Evolutionary conservation across 2,113 vertebrate genomes (phyloP), one percentile per base, ranked within the genome.

Genomic region (Stigmatopora argus): DNA sequence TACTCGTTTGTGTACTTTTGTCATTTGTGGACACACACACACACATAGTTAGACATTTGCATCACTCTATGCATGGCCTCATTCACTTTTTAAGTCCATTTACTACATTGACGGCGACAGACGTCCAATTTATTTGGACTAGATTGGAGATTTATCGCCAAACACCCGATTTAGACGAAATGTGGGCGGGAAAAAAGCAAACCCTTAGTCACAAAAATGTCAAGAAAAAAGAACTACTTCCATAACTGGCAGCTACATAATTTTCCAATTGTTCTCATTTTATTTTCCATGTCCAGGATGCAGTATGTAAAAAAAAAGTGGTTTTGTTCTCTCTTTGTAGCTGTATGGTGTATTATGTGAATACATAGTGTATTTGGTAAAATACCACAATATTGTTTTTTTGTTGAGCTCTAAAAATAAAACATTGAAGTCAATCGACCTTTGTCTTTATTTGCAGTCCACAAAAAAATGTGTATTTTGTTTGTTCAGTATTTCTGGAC

Each of bases 261-360:
- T 85, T 88, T 83, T 87, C 83, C 87, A 74, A 89, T 84, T 91
- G 87, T 84, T 90, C 77, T 90, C 83, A 83, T 69, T 86, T 89
- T 83, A 75, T 87, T 88, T 86, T 90, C 87, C 83, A 90, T 90
- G 87, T 92, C 87, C 89, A 91, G 86, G 90, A 92, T 92, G 91
- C 90, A 92, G 90, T 92, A 92, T 92, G 91, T 92, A 89, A 88
- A 88, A 88, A 89, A 88, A 88, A 88, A 83, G 84, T 89, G 89
- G 90, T 91, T 88, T 90, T 89, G 85, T 90, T 91, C 88, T 90
- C 87, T 91, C 89, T 90, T 90, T 89, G 91, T 92, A 92, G 90
- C 89, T 92, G 91, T 92, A 87, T 90, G 89, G 90, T 92, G 90
- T 91, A 90, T 91, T 86, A 91, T 92, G 91, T 92, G 90, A 92